A percentile compares a stretch with the other conserved stretches of the same genome.
Conservation (phyloP, 2,797 vertebrate genomes). For the Caiman crocodilus region DNA sequence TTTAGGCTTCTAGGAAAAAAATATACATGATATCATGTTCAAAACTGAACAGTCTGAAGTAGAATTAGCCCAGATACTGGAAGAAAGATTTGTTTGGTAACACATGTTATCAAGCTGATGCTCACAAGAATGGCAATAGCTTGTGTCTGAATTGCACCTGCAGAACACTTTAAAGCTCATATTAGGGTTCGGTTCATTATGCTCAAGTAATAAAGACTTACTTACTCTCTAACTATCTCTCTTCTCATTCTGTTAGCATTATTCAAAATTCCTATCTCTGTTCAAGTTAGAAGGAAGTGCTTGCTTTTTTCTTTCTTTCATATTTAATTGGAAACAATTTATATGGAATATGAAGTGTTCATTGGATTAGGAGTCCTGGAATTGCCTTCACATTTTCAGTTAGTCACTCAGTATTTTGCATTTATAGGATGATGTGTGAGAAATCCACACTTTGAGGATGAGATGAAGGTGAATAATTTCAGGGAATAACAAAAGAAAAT, state of each 20-base stretch:
- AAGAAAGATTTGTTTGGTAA: background rate
- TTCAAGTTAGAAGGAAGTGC: background rate
- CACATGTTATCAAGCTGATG: constrained; percentile 17
- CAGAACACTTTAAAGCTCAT: constrained; percentile 32
- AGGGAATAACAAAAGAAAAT: background rate
- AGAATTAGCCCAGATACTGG: background rate
- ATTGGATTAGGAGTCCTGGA: background rate
- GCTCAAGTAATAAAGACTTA: background rate
- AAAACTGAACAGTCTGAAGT: constrained; percentile 30
- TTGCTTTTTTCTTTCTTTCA: background rate
- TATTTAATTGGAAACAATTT: background rate
- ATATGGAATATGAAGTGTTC: background rate
- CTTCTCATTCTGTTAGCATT: constrained; percentile 12
- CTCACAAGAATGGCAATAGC: constrained; percentile 6
- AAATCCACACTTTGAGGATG: background rate
- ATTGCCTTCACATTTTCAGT: background rate
- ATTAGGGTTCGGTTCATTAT: constrained; percentile 31
- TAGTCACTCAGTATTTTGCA: background rate
- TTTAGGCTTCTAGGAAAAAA: constrained; percentile 13
- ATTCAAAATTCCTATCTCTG: constrained; percentile 9
- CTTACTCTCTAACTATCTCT: background rate
- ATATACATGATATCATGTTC: background rate
- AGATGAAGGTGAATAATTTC: background rate
- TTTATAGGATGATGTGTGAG: background rate
- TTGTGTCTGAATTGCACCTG: constrained; percentile 28